Conservation (phyloP, 2,797 vertebrate genomes). For the Paratrypauchen microcephalus region DNA sequence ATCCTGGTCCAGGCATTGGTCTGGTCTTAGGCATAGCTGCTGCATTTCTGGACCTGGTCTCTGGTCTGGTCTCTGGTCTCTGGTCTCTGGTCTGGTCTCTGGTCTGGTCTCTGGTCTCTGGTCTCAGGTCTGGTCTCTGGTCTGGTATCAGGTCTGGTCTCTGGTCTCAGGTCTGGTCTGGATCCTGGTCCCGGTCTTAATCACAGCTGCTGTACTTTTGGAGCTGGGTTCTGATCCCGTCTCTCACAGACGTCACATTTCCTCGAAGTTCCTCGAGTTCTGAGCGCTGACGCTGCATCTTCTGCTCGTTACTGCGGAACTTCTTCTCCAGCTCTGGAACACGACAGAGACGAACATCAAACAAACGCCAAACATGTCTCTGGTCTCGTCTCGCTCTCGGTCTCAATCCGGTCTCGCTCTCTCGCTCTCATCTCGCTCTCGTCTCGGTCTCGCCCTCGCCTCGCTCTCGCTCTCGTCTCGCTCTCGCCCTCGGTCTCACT, state of each 20-base stretch:
- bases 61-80: neutral
- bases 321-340: constrained; percentile 78
- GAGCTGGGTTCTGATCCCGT: constrained; percentile 71
- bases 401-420: too few species aligned
- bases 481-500: too few species aligned
- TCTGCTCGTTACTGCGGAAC: constrained; percentile 77
- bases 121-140: neutral
- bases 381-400: too few species aligned
- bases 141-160: neutral
- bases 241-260: constrained; percentile 66
- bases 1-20: too few species aligned
- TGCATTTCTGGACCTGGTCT: neutral
- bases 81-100: neutral
- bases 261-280: constrained; percentile 74
- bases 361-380: too few species aligned
- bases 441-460: too few species aligned
- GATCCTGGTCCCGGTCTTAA: constrained; percentile 26
- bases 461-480: too few species aligned
- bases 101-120: neutral
- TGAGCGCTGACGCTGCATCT: constrained; percentile 74
- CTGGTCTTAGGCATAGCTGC: neutral
- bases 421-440: too few species aligned
- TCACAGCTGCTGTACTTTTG: constrained; percentile 74
- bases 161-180: constrained; percentile 10
- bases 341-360: too few species aligned